Evolutionary conservation across 2,797 vertebrate species (phyloP).

Genomic region (Amphiprion clarkii): DNA sequence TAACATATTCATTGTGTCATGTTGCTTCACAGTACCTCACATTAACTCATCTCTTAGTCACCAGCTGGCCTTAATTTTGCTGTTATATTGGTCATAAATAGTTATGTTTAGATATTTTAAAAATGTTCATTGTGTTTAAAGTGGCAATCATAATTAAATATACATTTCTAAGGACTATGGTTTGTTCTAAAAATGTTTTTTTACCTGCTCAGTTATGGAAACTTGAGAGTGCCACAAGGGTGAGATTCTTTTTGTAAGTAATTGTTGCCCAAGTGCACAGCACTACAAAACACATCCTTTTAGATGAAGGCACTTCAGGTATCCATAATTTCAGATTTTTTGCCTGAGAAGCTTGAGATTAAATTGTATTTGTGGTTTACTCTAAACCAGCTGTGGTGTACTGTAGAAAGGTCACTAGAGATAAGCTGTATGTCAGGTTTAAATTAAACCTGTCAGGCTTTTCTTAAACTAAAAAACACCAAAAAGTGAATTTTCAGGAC

Average conservation of each 20-base stretch:
- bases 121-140: conserved; percentile 53
- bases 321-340: too few species aligned
- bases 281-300: neutral
- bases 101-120: conserved; percentile 34
- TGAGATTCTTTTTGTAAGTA: neutral
- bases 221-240: neutral
- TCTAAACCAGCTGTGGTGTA: neutral
- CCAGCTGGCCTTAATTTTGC: conserved; percentile 49
- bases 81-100: conserved; percentile 47
- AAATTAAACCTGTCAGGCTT: too few species aligned
- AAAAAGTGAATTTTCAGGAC: too few species aligned
- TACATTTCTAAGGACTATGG: conserved; percentile 42
- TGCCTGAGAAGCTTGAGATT: neutral
- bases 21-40: conserved; percentile 71
- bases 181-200: conserved; percentile 28
- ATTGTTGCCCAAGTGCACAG: neutral
- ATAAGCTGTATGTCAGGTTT: too few species aligned
- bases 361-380: neutral
- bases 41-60: conserved; percentile 54
- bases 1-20: conserved; percentile 57
- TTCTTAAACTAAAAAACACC: too few species aligned
- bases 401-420: too few species aligned
- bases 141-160: conserved; percentile 64
- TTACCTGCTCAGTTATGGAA: neutral
- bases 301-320: neutral